Evolutionary conservation across 2,888 invertebrate genomes (phyloP).

Genomic region (Chelonus formosanus): DNA sequence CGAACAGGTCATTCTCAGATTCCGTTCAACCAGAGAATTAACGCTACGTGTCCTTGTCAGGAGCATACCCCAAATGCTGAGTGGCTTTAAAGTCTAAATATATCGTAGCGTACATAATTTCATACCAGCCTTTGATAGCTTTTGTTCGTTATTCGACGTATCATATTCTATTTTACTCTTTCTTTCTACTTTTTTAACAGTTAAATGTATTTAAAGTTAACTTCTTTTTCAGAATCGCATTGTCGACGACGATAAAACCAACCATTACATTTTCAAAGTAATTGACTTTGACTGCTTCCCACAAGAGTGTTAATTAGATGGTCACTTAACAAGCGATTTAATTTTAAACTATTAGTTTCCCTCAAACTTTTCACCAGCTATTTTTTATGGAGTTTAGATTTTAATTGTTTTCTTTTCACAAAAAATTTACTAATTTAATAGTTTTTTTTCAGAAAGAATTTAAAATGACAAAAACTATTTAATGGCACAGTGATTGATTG

Average conservation of each 20-base stretch:
- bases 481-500: too few species aligned
- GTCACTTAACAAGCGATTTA: constrained; percentile 30
- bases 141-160: constrained; percentile 33
- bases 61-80: constrained; percentile 44
- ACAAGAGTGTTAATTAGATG: constrained; percentile 26
- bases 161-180: constrained; percentile 23
- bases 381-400: too few species aligned
- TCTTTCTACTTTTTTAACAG: background rate
- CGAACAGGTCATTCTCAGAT: constrained; percentile 39
- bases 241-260: constrained; percentile 42
- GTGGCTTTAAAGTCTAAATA: background rate
- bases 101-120: too few species aligned
- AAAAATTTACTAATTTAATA: too few species aligned
- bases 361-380: background rate
- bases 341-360: constrained; percentile 22
- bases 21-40: constrained; percentile 40
- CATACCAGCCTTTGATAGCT: too few species aligned
- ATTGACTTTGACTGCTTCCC: constrained; percentile 31
- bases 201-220: too few species aligned
- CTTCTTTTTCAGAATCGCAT: background rate
- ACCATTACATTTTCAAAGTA: constrained; percentile 42
- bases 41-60: constrained; percentile 45
- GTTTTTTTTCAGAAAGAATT: background rate
- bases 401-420: too few species aligned
- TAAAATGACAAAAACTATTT: too few species aligned